A percentile compares a stretch with the other conserved stretches of the same genome.
phyloP scores from a whole-genome alignment of 2,888 invertebrate genomes.

The Himalopsyche anomala region DNA sequence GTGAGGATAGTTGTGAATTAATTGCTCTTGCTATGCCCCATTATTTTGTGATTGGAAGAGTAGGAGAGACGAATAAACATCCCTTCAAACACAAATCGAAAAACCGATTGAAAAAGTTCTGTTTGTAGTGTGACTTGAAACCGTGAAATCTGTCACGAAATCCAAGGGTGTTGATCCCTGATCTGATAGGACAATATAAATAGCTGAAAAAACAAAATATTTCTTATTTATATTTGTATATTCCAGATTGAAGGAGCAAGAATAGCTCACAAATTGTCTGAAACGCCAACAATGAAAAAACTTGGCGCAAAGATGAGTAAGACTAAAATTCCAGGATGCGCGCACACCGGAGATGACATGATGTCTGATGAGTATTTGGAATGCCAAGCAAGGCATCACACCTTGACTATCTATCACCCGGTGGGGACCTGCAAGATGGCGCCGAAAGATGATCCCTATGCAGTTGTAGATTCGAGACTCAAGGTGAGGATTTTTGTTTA shows the following conservation, averaged over 20 bases:
- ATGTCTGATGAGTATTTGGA: constrained; percentile 87
- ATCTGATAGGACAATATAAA: too few relatives aligned
- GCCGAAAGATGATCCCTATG: constrained; percentile 73
- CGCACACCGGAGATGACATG: constrained; percentile 70
- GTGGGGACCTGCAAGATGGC: constrained; percentile 91
- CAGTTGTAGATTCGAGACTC: constrained; percentile 84
- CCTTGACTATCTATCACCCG: constrained; percentile 89
- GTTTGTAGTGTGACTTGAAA: too few relatives aligned
- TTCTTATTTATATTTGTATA: too few relatives aligned
- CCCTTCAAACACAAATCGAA: too few relatives aligned
- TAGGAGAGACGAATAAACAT: too few relatives aligned
- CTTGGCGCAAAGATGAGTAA: constrained; percentile 81
- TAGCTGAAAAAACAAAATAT: too few relatives aligned
- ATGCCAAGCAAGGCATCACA: constrained; percentile 85
- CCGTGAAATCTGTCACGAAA: too few relatives aligned
- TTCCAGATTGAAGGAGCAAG: constrained; percentile 83
- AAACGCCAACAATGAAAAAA: constrained; percentile 78
- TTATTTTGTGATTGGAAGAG: too few relatives aligned
- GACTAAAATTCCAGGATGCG: constrained; percentile 82
- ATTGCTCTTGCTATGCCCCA: too few relatives aligned
- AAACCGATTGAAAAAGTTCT: too few relatives aligned
- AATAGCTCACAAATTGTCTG: constrained; percentile 79
- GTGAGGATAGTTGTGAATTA: too few relatives aligned
- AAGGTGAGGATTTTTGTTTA: constrained; percentile 68
- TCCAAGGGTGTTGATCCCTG: too few relatives aligned